Conservation (phyloP, 2,113 vertebrate species). For the Rousettus leschenaultii region DNA sequence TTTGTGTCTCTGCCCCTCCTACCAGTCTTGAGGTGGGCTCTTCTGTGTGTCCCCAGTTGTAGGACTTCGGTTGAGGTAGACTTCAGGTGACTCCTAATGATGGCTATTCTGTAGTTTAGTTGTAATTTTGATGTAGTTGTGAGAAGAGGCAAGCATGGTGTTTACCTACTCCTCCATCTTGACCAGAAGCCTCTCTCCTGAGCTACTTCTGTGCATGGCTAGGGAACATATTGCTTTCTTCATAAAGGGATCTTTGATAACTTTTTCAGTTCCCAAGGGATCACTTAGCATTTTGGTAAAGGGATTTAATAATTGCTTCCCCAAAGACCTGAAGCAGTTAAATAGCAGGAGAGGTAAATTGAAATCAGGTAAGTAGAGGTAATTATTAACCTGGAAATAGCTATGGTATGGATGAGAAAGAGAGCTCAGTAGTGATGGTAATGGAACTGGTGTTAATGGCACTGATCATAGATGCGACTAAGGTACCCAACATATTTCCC, state of each 20-base stretch:
- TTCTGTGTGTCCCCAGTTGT: no score
- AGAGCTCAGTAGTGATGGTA: background rate
- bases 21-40: no score
- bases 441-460: background rate
- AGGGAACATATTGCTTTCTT: background rate
- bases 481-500: background rate
- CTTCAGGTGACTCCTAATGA: no score
- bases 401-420: background rate
- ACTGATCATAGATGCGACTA: background rate
- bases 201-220: background rate
- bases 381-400: slow-evolving; percentile 31
- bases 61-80: no score
- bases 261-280: slow-evolving; percentile 16
- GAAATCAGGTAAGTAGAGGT: background rate
- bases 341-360: slow-evolving; percentile 9
- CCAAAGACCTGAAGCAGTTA: slow-evolving; percentile 49
- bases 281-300: slow-evolving; percentile 13
- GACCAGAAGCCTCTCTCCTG: background rate
- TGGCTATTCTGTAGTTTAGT: no score
- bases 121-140: no score
- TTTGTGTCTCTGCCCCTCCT: no score
- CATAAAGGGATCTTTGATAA: background rate
- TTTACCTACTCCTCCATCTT: no score
- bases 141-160: no score
- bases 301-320: slow-evolving; percentile 59